Conservation (phyloP, 1,140 invertebrate species). For the Aleiodes sp. region DNA sequence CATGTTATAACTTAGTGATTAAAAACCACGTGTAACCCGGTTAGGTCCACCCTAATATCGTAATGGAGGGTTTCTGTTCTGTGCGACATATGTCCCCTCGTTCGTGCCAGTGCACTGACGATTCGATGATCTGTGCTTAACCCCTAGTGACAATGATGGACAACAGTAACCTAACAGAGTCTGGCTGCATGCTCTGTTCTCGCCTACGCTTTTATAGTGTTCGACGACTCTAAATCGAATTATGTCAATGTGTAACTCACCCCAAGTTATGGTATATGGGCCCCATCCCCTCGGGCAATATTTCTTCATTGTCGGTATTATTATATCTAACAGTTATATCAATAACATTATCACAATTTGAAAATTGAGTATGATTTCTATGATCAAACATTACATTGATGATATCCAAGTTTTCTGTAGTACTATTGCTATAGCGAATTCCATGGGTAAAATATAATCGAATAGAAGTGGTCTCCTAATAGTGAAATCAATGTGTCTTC, state of each 20-base stretch:
- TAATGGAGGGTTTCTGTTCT: conserved; percentile 56
- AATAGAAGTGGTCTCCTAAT: no score
- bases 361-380: no score
- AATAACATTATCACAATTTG: no score
- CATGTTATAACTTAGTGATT: conserved; percentile 33
- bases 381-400: no score
- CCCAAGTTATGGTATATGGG: no score
- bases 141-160: conserved; percentile 33
- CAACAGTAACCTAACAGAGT: conserved; percentile 17
- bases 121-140: conserved; percentile 54
- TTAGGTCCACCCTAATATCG: conserved; percentile 54
- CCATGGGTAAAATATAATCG: no score
- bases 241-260: conserved; percentile 16
- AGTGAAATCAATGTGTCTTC: no score
- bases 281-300: no score
- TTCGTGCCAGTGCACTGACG: conserved; percentile 56
- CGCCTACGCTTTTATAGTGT: conserved; percentile 29
- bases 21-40: conserved; percentile 49
- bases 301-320: no score
- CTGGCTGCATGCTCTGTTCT: conserved; percentile 22
- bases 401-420: no score
- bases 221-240: conserved; percentile 35
- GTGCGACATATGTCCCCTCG: conserved; percentile 57
- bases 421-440: no score
- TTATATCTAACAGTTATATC: no score